Evolutionary conservation across 2,797 vertebrate species (phyloP), one percentile per base, ranked within the genome.

Genomic region (Anabacerthia variegaticeps): DNA sequence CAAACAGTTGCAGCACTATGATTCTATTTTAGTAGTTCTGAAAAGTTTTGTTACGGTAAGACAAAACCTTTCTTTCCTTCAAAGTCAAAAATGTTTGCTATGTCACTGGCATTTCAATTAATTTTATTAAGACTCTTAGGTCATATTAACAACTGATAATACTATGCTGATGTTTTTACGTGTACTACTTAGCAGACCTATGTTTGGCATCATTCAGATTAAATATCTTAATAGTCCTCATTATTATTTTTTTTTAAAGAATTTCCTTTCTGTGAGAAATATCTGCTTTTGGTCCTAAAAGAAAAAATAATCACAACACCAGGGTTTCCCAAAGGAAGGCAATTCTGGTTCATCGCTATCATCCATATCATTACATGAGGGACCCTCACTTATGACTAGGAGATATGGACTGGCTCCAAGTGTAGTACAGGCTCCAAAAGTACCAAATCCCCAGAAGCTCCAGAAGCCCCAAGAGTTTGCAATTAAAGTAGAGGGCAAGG

Each of bases 11-110:
- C 20, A 24, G 78, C 55, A 52, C 39, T 66, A 7, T 65, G 4
- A 28, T 89, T 96, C 89, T 75, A 67, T 73, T 93, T 91, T 48
- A 85, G 54, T 44, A 85, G 44, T 73, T 44, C 26, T 81, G 89
- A 81, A 94, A 56, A 2, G 16, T 88, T 93, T 92, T 89, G 54
- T 72, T 86, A 28, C 41, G 34, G 46, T 49, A 73, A 88, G 72
- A 72, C 7, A 88, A 48, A 91, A 32, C 49, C 49, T 80, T 90
- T 76, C 63, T 81, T 89, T 61, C 65, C 32, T 88, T 88, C 79
- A 81, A 75, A 94, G 73, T 75, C 78, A 59, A 94, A 88, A 93
- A 78, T 18, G 8, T 63, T 93, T 93, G 28, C 48, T 79, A 26
- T 22, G 11, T 69, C 46, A 68, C 28, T 88, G 73, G 6, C 23